A percentile compares a stretch with the other conserved stretches of the same genome.
Evolutionary conservation across 2,888 invertebrate species (phyloP).

Genomic region (Eilema caniola): DNA sequence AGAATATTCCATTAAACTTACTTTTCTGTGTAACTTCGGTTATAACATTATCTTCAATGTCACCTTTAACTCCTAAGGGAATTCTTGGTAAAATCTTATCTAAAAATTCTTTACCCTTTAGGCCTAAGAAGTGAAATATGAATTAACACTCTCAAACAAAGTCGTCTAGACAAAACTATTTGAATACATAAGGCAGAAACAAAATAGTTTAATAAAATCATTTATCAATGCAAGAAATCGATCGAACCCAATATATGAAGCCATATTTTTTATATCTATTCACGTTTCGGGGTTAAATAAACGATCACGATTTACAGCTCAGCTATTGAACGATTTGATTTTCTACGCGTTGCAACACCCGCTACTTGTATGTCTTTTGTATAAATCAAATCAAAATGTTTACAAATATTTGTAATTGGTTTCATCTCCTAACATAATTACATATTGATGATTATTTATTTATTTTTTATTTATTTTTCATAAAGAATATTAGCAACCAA

Average conservation of each 20-base stretch:
- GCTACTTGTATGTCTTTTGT: background rate
- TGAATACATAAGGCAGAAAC: conserved; percentile 4
- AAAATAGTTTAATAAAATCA: conserved; percentile 22
- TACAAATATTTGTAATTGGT: too few relatives aligned
- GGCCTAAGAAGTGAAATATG: background rate
- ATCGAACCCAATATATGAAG: conserved; percentile 9
- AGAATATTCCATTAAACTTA: background rate
- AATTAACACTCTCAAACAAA: conserved; percentile 10
- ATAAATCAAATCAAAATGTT: too few relatives aligned
- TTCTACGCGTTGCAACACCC: background rate
- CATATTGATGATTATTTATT: too few relatives aligned
- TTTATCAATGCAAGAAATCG: conserved; percentile 10
- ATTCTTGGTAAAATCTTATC: background rate
- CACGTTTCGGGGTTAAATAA: conserved; percentile 32
- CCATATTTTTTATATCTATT: conserved; percentile 29
- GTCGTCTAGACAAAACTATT: conserved; percentile 15
- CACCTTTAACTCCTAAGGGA: background rate
- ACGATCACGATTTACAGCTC: conserved; percentile 21
- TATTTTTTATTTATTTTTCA: too few relatives aligned
- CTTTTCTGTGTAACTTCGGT: background rate
- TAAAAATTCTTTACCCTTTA: background rate
- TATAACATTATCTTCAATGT: background rate
- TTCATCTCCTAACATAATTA: too few relatives aligned
- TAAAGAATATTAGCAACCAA: too few relatives aligned
- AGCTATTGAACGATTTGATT: background rate